These are phyloP conservation scores for Chrysolina americana DNA, from an alignment of 2,888 invertebrate species.

Conservation along the genomic window DNA sequence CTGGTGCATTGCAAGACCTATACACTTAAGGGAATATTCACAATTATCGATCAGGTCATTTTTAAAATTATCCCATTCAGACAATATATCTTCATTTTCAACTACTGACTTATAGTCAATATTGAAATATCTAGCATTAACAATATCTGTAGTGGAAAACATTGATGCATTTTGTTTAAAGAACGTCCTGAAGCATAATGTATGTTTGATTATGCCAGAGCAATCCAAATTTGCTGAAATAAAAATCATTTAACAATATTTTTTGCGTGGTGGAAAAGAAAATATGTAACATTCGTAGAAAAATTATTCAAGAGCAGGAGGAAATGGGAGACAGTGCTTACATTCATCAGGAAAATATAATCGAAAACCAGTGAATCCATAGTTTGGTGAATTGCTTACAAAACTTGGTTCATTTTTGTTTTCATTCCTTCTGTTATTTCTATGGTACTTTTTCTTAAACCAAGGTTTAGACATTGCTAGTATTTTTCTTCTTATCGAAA, in stretches of 20 bases:
- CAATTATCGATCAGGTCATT: slow-evolving; percentile 80
- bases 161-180: slow-evolving; percentile 69
- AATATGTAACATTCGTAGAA: no score
- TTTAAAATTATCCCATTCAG: slow-evolving; percentile 71
- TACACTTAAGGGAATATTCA: slow-evolving; percentile 76
- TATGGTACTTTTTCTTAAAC: slow-evolving; percentile 39
- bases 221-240: slow-evolving; percentile 46
- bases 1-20: slow-evolving; percentile 88
- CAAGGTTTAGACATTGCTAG: slow-evolving; percentile 44
- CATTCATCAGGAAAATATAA: slow-evolving; percentile 81
- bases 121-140: slow-evolving; percentile 73
- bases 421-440: slow-evolving; percentile 26
- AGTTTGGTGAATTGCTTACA: slow-evolving; percentile 43
- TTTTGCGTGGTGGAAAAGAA: no score
- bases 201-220: slow-evolving; percentile 65
- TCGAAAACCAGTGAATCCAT: slow-evolving; percentile 76
- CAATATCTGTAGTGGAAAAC: slow-evolving; percentile 74
- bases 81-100: slow-evolving; percentile 73
- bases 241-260: slow-evolving; percentile 30
- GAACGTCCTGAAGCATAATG: slow-evolving; percentile 73
- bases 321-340: slow-evolving; percentile 19
- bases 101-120: slow-evolving; percentile 74
- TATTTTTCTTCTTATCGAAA: background rate
- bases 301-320: no score
- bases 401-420: slow-evolving; percentile 36